Evolutionary conservation across 2,113 vertebrate genomes (phyloP).

Genomic region (Brachyistius frenatus): DNA sequence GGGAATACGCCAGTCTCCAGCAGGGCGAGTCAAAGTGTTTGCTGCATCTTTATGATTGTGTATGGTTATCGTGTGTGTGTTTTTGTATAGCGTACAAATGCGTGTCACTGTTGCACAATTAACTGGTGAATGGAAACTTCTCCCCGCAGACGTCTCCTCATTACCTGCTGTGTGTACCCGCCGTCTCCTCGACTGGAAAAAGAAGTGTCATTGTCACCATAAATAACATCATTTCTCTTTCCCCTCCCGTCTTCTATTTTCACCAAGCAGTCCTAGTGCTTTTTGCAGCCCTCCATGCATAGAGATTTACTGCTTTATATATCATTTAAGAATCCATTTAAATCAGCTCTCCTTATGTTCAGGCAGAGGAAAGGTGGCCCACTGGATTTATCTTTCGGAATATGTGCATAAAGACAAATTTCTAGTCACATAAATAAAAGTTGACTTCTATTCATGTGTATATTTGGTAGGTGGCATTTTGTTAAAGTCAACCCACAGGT

Average conservation of each 20-base stretch:
- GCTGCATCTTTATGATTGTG: neutral
- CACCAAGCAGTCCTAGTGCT: slow-evolving; percentile 49
- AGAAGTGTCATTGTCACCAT: slow-evolving; percentile 63
- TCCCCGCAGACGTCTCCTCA: slow-evolving; percentile 63
- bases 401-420: slow-evolving; percentile 30
- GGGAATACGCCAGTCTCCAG: neutral
- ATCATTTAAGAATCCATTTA: slow-evolving; percentile 74
- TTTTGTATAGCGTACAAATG: slow-evolving; percentile 21
- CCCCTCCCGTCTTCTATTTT: slow-evolving; percentile 24
- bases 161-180: slow-evolving; percentile 61
- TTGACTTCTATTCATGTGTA: slow-evolving; percentile 6
- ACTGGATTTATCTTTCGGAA: slow-evolving; percentile 34
- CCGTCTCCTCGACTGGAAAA: slow-evolving; percentile 60
- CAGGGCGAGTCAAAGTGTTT: neutral
- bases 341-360: slow-evolving; percentile 65
- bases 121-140: slow-evolving; percentile 61
- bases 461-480: slow-evolving; percentile 41
- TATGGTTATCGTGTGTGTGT: slow-evolving; percentile 8
- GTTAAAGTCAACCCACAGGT: neutral
- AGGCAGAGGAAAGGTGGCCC: slow-evolving; percentile 40
- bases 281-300: slow-evolving; percentile 37
- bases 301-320: slow-evolving; percentile 69
- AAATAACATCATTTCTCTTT: slow-evolving; percentile 65
- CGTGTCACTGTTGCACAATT: slow-evolving; percentile 67
- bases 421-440: slow-evolving; percentile 45